A percentile compares a stretch with the other conserved stretches of the same genome.
These are phyloP conservation scores for Echinops telfairi DNA, from an alignment of 2,113 vertebrate species.

Conservation along the genomic window DNA sequence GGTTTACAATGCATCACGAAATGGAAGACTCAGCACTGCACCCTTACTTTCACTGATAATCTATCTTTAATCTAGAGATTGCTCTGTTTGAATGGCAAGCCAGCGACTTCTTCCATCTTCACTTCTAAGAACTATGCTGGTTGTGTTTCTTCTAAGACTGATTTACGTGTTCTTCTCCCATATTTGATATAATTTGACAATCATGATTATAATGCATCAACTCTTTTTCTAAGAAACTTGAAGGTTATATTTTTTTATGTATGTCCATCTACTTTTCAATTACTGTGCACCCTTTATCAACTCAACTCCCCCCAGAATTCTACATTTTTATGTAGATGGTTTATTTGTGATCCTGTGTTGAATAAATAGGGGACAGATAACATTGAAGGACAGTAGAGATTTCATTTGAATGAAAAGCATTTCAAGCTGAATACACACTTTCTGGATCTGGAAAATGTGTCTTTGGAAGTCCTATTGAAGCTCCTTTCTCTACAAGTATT, in stretches of 20 bases:
- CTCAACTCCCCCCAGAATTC: background rate
- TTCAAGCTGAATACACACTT: background rate
- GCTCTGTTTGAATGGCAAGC: background rate
- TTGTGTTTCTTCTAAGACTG: background rate
- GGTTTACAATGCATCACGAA: no score
- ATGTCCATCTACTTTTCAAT: background rate
- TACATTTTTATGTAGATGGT: background rate
- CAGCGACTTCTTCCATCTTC: background rate
- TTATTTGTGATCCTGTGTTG: background rate
- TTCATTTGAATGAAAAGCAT: background rate
- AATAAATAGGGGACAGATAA: background rate
- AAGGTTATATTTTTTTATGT: background rate
- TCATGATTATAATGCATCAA: background rate
- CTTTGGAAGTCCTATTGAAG: background rate
- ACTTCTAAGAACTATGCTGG: background rate
- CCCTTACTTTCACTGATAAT: no score
- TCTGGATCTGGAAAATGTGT: background rate
- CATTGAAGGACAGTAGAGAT: background rate
- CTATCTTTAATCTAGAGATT: background rate
- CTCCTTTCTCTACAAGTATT: background rate
- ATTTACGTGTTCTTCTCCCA: no score
- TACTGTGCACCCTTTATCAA: background rate
- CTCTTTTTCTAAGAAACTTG: background rate
- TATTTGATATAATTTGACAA: no score
- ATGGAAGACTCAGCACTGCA: no score